These are phyloP conservation scores for Tretioscincus oriximinensis DNA, from an alignment of 2,113 vertebrate species.

Conservation along the genomic window DNA sequence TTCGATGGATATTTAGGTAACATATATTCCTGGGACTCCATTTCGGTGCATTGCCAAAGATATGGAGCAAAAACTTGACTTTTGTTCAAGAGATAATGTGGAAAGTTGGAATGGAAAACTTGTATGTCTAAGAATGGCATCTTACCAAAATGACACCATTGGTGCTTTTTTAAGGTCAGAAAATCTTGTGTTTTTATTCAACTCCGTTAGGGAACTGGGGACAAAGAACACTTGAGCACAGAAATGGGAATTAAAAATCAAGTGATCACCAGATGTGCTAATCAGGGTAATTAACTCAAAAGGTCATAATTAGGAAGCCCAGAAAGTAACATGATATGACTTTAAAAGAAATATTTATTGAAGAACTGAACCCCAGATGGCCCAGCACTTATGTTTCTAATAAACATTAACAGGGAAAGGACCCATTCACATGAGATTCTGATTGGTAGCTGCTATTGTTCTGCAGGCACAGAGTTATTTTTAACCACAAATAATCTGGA, in stretches of 20 bases:
- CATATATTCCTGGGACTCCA: background rate
- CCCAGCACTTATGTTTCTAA: conserved; percentile 8
- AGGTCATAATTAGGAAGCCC: conserved; percentile 15
- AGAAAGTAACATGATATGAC: background rate
- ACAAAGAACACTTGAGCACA: accelerated
- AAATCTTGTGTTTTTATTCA: background rate
- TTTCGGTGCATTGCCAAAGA: background rate
- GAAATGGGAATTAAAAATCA: background rate
- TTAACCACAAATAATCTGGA: background rate
- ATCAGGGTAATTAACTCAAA: background rate
- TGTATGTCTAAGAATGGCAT: background rate
- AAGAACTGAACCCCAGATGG: conserved; percentile 10
- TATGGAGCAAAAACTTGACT: conserved; percentile 1
- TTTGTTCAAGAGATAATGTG: background rate
- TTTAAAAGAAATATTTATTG: background rate
- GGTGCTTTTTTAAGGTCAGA: background rate
- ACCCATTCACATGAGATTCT: conserved; percentile 16
- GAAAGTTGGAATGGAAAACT: background rate
- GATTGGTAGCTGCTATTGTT: conserved; percentile 5
- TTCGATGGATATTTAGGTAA: background rate
- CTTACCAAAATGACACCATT: background rate
- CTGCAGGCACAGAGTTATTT: background rate
- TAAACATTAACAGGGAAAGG: background rate
- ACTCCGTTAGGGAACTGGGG: accelerated
- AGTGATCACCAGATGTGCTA: conserved; percentile 7